A percentile compares a stretch with the other conserved stretches of the same genome.
Evolutionary conservation across 2,888 invertebrate species (phyloP).

Genomic region (Xestia ashworthii): DNA sequence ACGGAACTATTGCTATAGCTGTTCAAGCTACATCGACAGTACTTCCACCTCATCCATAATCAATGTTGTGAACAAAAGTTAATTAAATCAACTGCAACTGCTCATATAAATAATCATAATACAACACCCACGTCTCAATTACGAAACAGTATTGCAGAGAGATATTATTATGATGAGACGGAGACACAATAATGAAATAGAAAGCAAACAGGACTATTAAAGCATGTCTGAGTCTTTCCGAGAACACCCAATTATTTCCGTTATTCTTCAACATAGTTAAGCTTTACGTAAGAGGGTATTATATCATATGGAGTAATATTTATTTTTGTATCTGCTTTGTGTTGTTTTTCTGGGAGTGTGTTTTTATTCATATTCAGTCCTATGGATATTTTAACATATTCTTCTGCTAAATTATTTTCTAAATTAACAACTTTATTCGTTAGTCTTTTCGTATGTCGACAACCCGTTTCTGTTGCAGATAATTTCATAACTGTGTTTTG

Average conservation of each 20-base stretch:
- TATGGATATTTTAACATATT: neutral
- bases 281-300: slow-evolving; percentile 56
- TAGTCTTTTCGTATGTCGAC: neutral
- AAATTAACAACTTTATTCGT: neutral
- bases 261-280: slow-evolving; percentile 62
- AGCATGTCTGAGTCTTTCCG: slow-evolving; percentile 54
- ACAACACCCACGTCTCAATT: slow-evolving; percentile 28
- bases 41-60: neutral
- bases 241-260: slow-evolving; percentile 69
- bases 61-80: slow-evolving; percentile 1
- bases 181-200: slow-evolving; percentile 60
- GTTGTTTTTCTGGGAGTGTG: slow-evolving; percentile 8
- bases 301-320: slow-evolving; percentile 42
- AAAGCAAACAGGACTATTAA: slow-evolving; percentile 65
- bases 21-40: neutral
- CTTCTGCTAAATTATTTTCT: neutral
- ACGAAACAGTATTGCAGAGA: slow-evolving; percentile 33
- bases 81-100: slow-evolving; percentile 18
- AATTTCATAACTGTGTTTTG: neutral
- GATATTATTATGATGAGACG: slow-evolving; percentile 31
- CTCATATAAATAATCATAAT: slow-evolving; percentile 15
- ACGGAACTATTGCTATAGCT: neutral
- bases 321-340: slow-evolving; percentile 20
- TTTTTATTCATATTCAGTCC: neutral
- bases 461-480: neutral